These are phyloP conservation scores for Chymomyza amoena DNA, from an alignment of 2,888 invertebrate species.

Conservation along the genomic window DNA sequence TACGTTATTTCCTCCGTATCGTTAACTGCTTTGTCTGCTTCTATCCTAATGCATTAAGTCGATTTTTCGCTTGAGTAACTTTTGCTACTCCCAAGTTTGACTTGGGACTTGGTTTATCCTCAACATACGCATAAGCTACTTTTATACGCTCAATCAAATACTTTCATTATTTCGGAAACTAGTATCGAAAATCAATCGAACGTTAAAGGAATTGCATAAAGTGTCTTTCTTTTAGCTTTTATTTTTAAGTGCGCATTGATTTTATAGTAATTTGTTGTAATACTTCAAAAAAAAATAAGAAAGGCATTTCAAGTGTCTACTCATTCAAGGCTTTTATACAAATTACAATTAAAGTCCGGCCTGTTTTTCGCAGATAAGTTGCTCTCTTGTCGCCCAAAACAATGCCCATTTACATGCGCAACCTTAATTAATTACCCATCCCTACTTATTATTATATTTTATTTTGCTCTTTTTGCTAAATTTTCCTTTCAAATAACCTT, in stretches of 20 bases:
- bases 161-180: conserved; percentile 25
- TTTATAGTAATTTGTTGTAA: background rate
- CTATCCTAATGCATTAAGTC: conserved; percentile 66
- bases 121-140: conserved; percentile 48
- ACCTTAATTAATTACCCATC: background rate
- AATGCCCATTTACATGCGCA: background rate
- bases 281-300: background rate
- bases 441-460: background rate
- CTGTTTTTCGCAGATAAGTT: background rate
- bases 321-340: background rate
- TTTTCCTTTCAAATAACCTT: conserved; percentile 1
- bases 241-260: background rate
- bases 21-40: conserved; percentile 31
- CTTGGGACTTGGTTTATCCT: conserved; percentile 24
- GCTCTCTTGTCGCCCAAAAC: background rate
- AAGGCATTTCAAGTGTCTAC: background rate
- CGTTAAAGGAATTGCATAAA: conserved; percentile 40
- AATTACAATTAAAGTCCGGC: background rate
- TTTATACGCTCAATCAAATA: conserved; percentile 66
- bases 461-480: background rate
- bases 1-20: conserved; percentile 7
- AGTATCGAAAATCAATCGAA: conserved; percentile 48
- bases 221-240: background rate
- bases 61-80: conserved; percentile 65
- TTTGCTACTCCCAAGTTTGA: conserved; percentile 52